Conservation (phyloP, 1,140 invertebrate genomes). For the Scaptomyza hsui region DNA sequence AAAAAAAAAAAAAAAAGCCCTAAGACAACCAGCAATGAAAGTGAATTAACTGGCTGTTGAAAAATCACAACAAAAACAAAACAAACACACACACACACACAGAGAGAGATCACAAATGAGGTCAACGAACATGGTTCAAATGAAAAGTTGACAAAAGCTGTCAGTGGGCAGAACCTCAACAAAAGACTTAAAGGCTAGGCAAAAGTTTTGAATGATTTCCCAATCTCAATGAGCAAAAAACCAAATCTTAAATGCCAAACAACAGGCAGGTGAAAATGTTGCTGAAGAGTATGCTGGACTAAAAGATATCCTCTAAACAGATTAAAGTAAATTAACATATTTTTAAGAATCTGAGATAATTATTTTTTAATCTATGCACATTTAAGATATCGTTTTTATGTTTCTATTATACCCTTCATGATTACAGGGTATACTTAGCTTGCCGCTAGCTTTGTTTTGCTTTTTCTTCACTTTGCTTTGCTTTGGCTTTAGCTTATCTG, state of each 20-base stretch:
- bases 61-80: constrained; percentile 40
- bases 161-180: constrained; percentile 58
- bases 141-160: constrained; percentile 49
- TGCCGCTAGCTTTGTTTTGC: constrained; percentile 20
- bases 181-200: constrained; percentile 30
- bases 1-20: constrained; percentile 19
- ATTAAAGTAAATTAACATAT: too few relatives aligned
- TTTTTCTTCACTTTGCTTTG: constrained; percentile 23
- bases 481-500: constrained; percentile 59
- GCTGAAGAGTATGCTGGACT: not conserved
- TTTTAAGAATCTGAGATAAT: too few relatives aligned
- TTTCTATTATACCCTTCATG: too few relatives aligned
- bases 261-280: not conserved
- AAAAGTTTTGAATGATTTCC: constrained; percentile 59
- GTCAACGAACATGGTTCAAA: constrained; percentile 65
- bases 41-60: constrained; percentile 64
- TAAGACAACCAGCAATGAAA: constrained; percentile 53
- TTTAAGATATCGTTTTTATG: too few relatives aligned
- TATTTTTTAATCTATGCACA: too few relatives aligned
- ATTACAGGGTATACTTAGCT: constrained; percentile 29
- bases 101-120: constrained; percentile 52
- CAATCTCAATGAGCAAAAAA: constrained; percentile 35
- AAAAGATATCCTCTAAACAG: not conserved
- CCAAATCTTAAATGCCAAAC: constrained; percentile 16
- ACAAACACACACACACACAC: too few relatives aligned